These are phyloP conservation scores for Coregonus suidteri DNA, from an alignment of 2,797 vertebrate genomes.

Conservation along the genomic window DNA sequence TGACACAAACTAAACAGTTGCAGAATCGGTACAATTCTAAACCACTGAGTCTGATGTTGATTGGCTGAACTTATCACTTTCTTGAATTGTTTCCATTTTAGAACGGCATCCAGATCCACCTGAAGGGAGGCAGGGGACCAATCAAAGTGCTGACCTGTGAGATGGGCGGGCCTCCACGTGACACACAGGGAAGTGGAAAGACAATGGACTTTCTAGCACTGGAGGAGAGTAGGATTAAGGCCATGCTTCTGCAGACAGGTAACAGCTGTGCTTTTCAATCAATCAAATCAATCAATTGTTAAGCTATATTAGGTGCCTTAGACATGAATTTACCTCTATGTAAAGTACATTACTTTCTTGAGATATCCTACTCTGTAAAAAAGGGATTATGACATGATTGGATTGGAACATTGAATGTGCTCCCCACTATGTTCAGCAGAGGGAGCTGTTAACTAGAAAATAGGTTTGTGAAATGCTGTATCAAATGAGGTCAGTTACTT, in stretches of 20 bases:
- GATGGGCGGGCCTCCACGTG: conserved; percentile 47
- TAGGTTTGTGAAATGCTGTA: neutral
- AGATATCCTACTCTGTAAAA: neutral
- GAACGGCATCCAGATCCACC: conserved; percentile 85
- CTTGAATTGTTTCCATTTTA: conserved; percentile 45
- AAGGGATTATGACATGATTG: neutral
- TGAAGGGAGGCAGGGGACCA: conserved; percentile 85
- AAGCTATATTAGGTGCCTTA: neutral
- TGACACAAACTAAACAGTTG: neutral
- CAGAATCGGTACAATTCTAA: neutral
- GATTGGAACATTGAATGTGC: neutral
- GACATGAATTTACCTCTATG: neutral
- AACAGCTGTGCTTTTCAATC: neutral
- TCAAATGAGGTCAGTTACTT: neutral
- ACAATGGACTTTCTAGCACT: conserved; percentile 53
- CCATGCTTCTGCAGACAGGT: conserved; percentile 48
- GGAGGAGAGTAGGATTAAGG: conserved; percentile 68
- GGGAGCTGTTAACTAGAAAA: conserved; percentile 12
- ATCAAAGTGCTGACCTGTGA: conserved; percentile 83
- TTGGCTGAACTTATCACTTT: neutral
- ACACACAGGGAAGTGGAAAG: conserved; percentile 4
- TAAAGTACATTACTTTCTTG: neutral
- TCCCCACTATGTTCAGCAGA: conserved; percentile 8
- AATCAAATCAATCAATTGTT: neutral
- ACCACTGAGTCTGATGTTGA: neutral